phyloP scores from a whole-genome alignment of 2,113 vertebrate species.

The Serilophus lunatus region DNA sequence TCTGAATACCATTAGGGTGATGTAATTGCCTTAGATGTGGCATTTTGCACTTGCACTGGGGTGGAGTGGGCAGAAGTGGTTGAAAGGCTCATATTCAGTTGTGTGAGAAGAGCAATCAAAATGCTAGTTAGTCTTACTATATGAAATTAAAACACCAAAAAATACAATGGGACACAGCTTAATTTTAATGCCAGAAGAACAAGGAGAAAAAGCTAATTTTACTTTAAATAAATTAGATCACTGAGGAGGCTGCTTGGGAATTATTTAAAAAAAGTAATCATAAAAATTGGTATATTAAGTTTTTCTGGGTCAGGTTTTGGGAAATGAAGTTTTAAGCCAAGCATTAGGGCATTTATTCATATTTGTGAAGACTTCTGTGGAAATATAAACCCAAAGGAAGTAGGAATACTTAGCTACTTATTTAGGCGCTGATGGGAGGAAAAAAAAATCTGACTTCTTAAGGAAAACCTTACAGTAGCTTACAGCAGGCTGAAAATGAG shows the following conservation, averaged over 20 bases:
- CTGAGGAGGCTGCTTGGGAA: slow-evolving; percentile 27
- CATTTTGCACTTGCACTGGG: background rate
- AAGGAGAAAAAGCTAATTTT: slow-evolving; percentile 38
- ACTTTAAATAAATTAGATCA: slow-evolving; percentile 43
- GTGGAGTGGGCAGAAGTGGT: background rate
- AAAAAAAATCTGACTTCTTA: background rate
- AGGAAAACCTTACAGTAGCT: background rate
- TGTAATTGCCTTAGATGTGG: background rate
- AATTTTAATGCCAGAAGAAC: slow-evolving; percentile 8
- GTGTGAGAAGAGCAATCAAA: background rate
- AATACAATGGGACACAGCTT: background rate
- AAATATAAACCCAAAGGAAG: background rate
- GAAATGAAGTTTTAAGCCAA: slow-evolving; percentile 7
- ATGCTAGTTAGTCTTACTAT: background rate
- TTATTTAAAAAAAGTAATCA: slow-evolving; percentile 13
- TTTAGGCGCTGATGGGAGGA: background rate
- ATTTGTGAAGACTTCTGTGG: background rate
- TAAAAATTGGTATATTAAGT: slow-evolving; percentile 6
- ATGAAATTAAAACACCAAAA: background rate
- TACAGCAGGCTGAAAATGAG: background rate
- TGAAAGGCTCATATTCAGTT: background rate
- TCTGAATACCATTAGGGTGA: background rate
- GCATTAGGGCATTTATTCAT: background rate
- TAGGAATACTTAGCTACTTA: background rate
- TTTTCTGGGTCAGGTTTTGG: slow-evolving; percentile 54